Evolutionary conservation across 2,888 invertebrate species (phyloP), one percentile per base, ranked within the genome.

Genomic region (Drosophila vallismaia): DNA sequence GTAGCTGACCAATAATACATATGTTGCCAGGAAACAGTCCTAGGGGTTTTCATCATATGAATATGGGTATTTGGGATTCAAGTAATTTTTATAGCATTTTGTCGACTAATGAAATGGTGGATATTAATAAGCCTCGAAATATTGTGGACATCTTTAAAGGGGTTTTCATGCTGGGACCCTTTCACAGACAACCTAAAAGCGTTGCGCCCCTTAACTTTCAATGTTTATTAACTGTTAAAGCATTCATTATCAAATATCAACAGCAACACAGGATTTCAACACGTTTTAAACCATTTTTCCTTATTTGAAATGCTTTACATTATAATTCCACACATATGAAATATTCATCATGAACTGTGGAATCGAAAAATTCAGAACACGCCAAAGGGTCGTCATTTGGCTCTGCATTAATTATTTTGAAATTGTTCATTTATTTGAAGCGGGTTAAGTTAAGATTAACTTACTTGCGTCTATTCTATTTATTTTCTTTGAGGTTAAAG

Each of bases 1-100:
- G 69, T 54, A 69, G 69, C 59, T 59, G 69, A 42, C 59, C 69
- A 69, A 59, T 53, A 68, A 69, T 53, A 68, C 69, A 59, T 53
- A 59, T 68, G 69, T 68, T 67, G 33, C 56, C 50, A 51, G 49
- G 19, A 36, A n/a, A 5, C 53, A 53, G 9, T 7, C 19, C 14
- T 4, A 31, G 19, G 28, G 19, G 29, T 50, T 36, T 60, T 12
- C 36, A 59, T 42, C 24, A 8, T 36, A 50, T 63, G 63, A 63
- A 63, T 63, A 60, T 45, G 50, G 50, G 59, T 51, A 40, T 51
- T 60, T 63, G 51, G 7, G 7, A 9, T 38, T n/a, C 14, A 31
- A 3, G 26, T 29, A 29, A 26, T 29, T 46, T 51, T 44, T 29
- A 36, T 36, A 31, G 5, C 7, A n/a, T 9, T 24, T 28, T 28